Evolutionary conservation across 2,888 invertebrate genomes (phyloP).

Genomic region (Neria commutata): DNA sequence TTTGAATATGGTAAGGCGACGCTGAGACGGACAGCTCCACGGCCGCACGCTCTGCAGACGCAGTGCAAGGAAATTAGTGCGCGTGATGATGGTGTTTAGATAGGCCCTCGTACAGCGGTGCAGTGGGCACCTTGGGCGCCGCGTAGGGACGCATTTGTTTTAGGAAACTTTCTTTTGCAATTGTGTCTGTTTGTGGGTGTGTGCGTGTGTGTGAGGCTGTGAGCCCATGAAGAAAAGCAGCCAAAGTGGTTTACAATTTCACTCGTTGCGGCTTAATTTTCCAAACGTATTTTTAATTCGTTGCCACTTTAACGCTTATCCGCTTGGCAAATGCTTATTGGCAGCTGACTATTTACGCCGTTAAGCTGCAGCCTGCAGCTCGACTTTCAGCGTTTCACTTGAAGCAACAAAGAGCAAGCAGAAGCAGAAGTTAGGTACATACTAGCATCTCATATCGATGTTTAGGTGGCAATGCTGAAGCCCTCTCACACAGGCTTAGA

Average conservation of each 20-base stretch:
- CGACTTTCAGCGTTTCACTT: too few species aligned
- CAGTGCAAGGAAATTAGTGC: constrained; percentile 31
- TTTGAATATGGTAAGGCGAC: constrained; percentile 7
- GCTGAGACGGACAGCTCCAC: too few species aligned
- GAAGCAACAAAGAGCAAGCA: too few species aligned
- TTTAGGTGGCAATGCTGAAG: too few species aligned
- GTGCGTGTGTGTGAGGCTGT: not conserved
- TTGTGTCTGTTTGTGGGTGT: not conserved
- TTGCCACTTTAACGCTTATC: not conserved
- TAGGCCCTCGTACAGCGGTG: too few species aligned
- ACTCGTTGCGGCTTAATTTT: not conserved
- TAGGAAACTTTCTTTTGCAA: not conserved
- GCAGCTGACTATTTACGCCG: too few species aligned
- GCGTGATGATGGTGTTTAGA: constrained; percentile 41
- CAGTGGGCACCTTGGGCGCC: too few species aligned
- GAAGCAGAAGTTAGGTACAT: too few species aligned
- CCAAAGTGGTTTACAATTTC: not conserved
- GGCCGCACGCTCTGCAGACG: constrained; percentile 3
- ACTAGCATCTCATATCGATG: too few species aligned
- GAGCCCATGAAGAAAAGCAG: not conserved
- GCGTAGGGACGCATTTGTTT: not conserved
- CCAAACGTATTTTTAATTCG: not conserved
- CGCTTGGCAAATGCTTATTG: not conserved
- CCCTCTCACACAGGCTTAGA: too few species aligned
- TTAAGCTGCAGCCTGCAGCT: too few species aligned